These are phyloP conservation scores for Bothrops jararaca DNA, from an alignment of 2,113 vertebrate genomes.

Conservation along the genomic window DNA sequence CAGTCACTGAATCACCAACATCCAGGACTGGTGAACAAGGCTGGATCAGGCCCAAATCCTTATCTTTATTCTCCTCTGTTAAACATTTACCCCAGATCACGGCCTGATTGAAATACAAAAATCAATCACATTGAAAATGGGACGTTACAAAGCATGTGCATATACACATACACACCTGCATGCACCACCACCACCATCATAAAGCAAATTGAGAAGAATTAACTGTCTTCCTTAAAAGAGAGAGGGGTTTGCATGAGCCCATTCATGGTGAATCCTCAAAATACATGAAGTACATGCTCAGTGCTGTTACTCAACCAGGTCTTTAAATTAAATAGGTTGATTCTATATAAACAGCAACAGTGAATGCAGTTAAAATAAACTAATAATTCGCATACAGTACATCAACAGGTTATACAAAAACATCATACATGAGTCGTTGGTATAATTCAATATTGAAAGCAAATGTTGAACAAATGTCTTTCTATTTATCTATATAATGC, in stretches of 20 bases:
- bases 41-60: constrained; percentile 53
- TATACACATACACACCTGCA: neutral
- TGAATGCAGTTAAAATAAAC: neutral
- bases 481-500: neutral
- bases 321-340: neutral
- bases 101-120: constrained; percentile 70
- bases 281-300: neutral
- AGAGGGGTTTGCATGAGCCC: neutral
- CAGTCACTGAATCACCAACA: constrained; percentile 86
- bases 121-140: neutral
- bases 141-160: neutral
- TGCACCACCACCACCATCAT: neutral
- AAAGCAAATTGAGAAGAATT: neutral
- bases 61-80: constrained; percentile 45
- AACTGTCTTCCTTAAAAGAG: neutral
- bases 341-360: neutral
- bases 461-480: neutral
- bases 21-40: constrained; percentile 87
- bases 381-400: neutral
- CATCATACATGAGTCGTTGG: neutral
- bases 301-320: too few relatives aligned
- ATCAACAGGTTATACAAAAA: neutral
- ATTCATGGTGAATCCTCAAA: neutral
- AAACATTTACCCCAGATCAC: constrained; percentile 85
- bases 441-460: neutral